Base-by-base conservation (phyloP, 64 coral and sea anemone genomes). In the Pocillopora damicornis region DNA sequence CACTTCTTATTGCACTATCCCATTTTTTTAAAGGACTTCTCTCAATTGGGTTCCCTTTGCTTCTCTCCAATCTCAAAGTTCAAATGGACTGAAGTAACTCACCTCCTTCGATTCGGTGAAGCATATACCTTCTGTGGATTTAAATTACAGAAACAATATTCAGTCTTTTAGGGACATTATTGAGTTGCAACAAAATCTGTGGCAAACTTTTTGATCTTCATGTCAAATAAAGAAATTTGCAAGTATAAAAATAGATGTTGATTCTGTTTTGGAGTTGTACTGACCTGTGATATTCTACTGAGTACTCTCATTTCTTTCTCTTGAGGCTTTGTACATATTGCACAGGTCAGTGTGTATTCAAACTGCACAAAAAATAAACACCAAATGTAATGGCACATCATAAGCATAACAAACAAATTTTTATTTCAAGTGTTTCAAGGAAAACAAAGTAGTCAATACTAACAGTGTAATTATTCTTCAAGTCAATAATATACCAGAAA, bases 291-390 rank as follows among this genome's bases (percentile, higher is more conserved):
- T 89, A 96, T 92, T 92, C 88, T 89, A 18, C 91, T 87, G 16
- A 96, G 57, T 62, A 96, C 92, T 83, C 82, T 89, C 65, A 96
- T 75, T 42, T 96, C 94, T 72, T 96, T 96, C 12, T 96, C 94
- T 58, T 89, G 94, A 81, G 94, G 94, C 73, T 96, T 96, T 34
- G 94, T 96, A 38, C 94, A 96, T 59, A 96, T 63, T 11, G 94
- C 94, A 96, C 94, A 96, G 4, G 94, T 96, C 15, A 96, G 73
- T 26, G 72, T 96, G 73, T 96, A 96, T 77, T 96, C 94, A 90
- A 96, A 96, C 94, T 96, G 57, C 11, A 89, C 77, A 45, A 81
- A 35, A 76, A 36, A 59, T 77, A 37, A 80, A 57, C 71, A 34
- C 61, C 20, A 67, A 30, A 37, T 17, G 14, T 36, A 36, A 3